These are phyloP conservation scores for Leptopilina boulardi DNA, from an alignment of 1,140 invertebrate genomes.

Conservation along the genomic window DNA sequence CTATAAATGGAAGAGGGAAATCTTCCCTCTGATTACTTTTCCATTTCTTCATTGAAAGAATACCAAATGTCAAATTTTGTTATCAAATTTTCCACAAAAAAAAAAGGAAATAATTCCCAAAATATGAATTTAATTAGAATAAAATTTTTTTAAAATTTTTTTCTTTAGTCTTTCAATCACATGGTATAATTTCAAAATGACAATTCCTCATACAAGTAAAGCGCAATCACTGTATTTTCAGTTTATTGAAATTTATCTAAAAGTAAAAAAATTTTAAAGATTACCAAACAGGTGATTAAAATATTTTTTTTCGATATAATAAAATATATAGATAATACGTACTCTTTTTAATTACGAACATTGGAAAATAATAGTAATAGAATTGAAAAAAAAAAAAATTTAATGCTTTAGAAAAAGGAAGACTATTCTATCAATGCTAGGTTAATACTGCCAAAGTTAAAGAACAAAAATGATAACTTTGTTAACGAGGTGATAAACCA, in stretches of 20 bases:
- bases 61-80: background rate
- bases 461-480: conserved; percentile 15
- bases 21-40: conserved; percentile 3
- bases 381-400: background rate
- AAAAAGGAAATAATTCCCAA: too few relatives aligned
- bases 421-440: background rate
- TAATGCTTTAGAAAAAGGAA: background rate
- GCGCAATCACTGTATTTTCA: conserved; percentile 7
- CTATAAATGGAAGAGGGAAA: background rate
- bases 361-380: background rate
- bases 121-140: too few relatives aligned
- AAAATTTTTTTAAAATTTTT: too few relatives aligned
- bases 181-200: background rate
- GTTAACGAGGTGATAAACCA: conserved; percentile 15
- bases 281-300: background rate
- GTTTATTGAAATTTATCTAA: background rate
- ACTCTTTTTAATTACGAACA: background rate
- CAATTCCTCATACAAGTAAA: background rate
- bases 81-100: background rate
- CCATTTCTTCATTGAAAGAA: background rate
- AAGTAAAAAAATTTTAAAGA: background rate
- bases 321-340: background rate
- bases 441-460: background rate
- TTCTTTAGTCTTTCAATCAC: background rate
- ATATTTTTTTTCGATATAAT: too few relatives aligned